Percentiles rank a stretch among this genome's conserved stretches.
These are phyloP conservation scores for Mamestra configurata DNA, from an alignment of 1,140 invertebrate genomes.

Conservation along the genomic window DNA sequence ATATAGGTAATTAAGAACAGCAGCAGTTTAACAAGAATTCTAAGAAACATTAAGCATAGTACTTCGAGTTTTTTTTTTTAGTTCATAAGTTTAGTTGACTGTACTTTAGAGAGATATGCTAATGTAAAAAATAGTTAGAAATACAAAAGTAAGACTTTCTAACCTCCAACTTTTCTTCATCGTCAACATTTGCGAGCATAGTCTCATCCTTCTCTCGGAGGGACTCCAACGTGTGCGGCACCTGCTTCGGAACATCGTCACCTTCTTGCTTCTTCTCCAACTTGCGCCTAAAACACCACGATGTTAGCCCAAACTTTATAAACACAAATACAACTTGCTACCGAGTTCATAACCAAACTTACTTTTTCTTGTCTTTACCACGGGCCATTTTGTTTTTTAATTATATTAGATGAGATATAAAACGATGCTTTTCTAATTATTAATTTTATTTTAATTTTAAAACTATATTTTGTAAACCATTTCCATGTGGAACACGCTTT, in stretches of 20 bases:
- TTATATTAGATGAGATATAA: not conserved
- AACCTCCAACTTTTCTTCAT: conserved; percentile 94
- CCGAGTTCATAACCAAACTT: conserved; percentile 70
- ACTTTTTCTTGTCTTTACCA: conserved; percentile 85
- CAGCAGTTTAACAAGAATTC: too few relatives aligned
- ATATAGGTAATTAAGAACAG: too few relatives aligned
- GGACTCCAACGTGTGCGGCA: conserved; percentile 97
- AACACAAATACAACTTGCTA: conserved; percentile 50
- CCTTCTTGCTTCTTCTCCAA: conserved; percentile 85
- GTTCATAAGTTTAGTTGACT: too few relatives aligned
- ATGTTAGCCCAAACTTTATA: conserved; percentile 19
- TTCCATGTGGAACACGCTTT: conserved; percentile 28
- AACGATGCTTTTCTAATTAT: not conserved
- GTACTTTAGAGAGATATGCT: too few relatives aligned
- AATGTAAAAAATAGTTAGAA: not conserved
- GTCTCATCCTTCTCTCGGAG: conserved; percentile 97
- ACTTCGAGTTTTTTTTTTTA: too few relatives aligned
- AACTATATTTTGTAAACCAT: conserved; percentile 10
- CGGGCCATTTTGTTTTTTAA: conserved; percentile 74
- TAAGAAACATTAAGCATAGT: too few relatives aligned
- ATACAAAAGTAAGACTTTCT: conserved; percentile 43
- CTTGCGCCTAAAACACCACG: conserved; percentile 74
- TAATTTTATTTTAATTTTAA: not conserved
- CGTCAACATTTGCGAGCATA: conserved; percentile 93
- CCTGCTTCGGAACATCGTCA: conserved; percentile 82